Evolutionary conservation across 2,797 vertebrate genomes (phyloP), one percentile per base, ranked within the genome.

Genomic region (Eidolon dupreanum): DNA sequence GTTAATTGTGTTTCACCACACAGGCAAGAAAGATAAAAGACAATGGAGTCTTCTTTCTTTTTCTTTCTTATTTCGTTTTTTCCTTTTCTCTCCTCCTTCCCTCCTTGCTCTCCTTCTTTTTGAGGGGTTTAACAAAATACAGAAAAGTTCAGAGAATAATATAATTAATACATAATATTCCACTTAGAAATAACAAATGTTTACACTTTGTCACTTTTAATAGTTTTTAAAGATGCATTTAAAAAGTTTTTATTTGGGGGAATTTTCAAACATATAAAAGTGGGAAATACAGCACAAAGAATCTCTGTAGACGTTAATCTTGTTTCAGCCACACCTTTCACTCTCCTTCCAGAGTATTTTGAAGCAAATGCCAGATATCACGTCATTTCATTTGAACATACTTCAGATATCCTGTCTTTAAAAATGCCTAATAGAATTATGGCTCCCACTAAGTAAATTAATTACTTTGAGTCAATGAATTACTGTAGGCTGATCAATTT

Each of bases 331-430:
- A 51, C 3, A 73, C 49, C 5, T 41, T 93, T 75, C 46, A 38
- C 36, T 53, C 20, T 33, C 16, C 8, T 61, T 79, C 33, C 41
- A 57, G 31, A 28, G 84, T 33, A 59, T 82, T 89, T 20, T 83
- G 57, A 95, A 92, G 51, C 82, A 95, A 83, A 92, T 38, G 8
- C 26, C 51, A 97, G 17, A 43, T 66, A 73, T 22, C 49, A 92
- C 12, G 63, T 83, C 53, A 95, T 93, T 87, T 96, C 78, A 59
- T 75, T 38, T 28, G 38, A 68, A 92, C 91, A 97, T 91, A 53
- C 6, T 85, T 92, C 17, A 75, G 83, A 79, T 81, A 71, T 38
- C 22, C 74, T 75, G 55, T 38, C 90, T 95, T 73, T 19, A 13
- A 41, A 95, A 90, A 68, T 49, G n/a, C 41, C 57, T 78, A 73